These are phyloP conservation scores for Cosmia pyralina DNA, from an alignment of 2,888 invertebrate species.

Conservation along the genomic window DNA sequence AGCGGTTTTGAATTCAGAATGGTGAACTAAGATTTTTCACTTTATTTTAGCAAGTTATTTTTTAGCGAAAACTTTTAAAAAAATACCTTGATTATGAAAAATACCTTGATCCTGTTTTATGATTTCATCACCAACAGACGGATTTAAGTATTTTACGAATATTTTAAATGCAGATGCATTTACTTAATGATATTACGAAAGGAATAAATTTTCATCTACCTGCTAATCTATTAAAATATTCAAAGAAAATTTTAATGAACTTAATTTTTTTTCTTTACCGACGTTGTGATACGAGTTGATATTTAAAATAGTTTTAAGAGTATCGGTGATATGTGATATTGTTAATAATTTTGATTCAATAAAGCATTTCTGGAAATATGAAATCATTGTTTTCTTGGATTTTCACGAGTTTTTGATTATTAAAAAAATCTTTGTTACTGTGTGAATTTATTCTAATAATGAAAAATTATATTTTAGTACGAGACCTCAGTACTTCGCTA, in stretches of 20 bases:
- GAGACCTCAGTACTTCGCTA: background rate
- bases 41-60: background rate
- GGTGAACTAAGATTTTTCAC: background rate
- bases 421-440: background rate
- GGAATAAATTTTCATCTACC: conserved; percentile 8
- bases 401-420: background rate
- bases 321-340: conserved; percentile 39
- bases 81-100: background rate
- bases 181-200: conserved; percentile 7
- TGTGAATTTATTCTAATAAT: background rate
- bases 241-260: background rate
- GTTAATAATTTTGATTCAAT: conserved; percentile 23
- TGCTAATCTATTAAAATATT: conserved; percentile 7
- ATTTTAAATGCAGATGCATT: conserved; percentile 9
- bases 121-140: background rate
- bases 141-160: background rate
- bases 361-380: conserved; percentile 30
- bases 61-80: background rate
- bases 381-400: conserved; percentile 15
- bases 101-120: background rate
- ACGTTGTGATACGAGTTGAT: conserved; percentile 45
- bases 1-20: conserved; percentile 36
- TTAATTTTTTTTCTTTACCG: background rate
- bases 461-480: background rate
- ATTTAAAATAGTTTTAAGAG: conserved; percentile 32